phyloP scores from a whole-genome alignment of 2,113 vertebrate species.

The Irena cyanogastra region DNA sequence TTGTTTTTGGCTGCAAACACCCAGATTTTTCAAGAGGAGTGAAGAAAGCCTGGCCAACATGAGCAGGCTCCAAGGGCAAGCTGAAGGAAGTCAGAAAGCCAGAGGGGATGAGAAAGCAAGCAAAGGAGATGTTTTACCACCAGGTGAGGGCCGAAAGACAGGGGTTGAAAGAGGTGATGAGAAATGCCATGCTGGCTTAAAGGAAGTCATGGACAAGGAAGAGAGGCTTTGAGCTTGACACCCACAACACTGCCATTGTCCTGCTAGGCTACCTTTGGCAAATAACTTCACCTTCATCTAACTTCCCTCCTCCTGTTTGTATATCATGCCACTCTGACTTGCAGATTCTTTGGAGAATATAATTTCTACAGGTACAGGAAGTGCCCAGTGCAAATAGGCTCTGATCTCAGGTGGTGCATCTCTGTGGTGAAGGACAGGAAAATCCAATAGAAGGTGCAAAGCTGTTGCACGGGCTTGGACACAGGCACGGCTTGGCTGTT shows the following conservation, averaged over 20 bases:
- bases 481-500: accelerated
- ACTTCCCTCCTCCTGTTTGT: neutral
- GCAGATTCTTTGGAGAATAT: neutral
- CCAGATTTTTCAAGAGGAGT: neutral
- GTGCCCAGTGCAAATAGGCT: neutral
- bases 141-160: neutral
- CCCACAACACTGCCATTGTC: neutral
- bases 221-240: neutral
- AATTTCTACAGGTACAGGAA: neutral
- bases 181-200: neutral
- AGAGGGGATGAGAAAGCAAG: neutral
- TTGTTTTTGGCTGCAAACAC: neutral
- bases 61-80: neutral
- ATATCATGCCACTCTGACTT: neutral
- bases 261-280: neutral
- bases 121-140: neutral
- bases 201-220: neutral
- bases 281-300: neutral
- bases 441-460: neutral
- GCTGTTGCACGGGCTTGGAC: neutral
- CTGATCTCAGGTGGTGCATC: neutral
- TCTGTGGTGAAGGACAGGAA: neutral
- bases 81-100: neutral
- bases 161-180: neutral
- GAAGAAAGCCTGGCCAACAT: neutral